Base-by-base conservation (phyloP, 2,113 vertebrate species). In the Laticauda laticaudata region DNA sequence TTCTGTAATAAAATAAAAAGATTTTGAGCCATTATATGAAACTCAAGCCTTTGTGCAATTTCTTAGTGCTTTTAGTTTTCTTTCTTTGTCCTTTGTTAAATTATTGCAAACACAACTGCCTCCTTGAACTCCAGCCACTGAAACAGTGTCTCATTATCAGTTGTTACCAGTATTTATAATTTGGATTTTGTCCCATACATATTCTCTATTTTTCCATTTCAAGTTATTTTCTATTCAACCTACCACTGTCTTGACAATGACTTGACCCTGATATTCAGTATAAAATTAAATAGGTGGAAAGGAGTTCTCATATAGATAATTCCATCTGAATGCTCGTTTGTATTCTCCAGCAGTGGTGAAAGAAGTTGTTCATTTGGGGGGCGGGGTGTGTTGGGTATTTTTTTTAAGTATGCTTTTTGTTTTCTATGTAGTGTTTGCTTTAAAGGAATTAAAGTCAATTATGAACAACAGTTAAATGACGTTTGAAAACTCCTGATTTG, bases 41-140 rank as follows among this genome's bases (percentile, higher is more conserved):
- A 97, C 92, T 95, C 93, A 97, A 97, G 94, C 91, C 93, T 91
- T 87, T 94, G 94, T 97, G 96, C 96, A 0, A 94, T 97, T 97
- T 96, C 95, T 95, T 96, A 96, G 96, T 6, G 93, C 97, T 96
- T 96, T 96, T 95, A 92, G 96, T 96, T 96, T 96, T 96, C 94
- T 96, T 96, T 96, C 95, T 94, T 94, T 97, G 93, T 94, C 95
- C 91, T 94, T 97, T 97, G 96, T 97, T 96, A 97, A 93, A 95
- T 94, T 97, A 97, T 97, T 96, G 97, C 95, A 97, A 97, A 97
- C 88, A 93, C 94, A 97, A 97, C 92, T 0, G 0, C 92, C 93
- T 90, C 96, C 97, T 97, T 97, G 97, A 97, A 97, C 96, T 96
- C 90, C 93, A 94, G 95, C 94, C 95, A 97, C 95, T 97, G 95